Evolutionary conservation across 2,113 vertebrate species (phyloP).

Genomic region (Andinoacara biseriatus): DNA sequence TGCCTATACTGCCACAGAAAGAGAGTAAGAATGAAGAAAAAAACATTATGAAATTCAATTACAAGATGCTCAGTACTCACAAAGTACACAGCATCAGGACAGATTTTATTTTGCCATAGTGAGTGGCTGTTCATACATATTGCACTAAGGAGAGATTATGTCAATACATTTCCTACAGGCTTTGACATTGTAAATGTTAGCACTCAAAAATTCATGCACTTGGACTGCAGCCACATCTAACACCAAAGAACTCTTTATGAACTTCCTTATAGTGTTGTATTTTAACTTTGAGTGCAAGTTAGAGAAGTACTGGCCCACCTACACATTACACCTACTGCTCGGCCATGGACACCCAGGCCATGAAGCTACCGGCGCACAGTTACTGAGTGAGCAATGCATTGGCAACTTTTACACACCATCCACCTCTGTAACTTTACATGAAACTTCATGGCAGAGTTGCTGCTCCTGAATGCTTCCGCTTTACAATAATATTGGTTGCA

Average conservation of each 20-base stretch:
- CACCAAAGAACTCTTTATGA: neutral
- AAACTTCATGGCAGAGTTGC: too few species aligned
- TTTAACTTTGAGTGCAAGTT: constrained; percentile 19
- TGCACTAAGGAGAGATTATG: constrained; percentile 65
- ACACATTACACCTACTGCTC: neutral
- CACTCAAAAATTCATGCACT: constrained; percentile 57
- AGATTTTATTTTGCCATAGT: constrained; percentile 54
- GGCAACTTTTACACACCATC: neutral
- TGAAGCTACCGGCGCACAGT: neutral
- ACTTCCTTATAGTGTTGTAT: constrained; percentile 10
- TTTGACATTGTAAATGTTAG: constrained; percentile 51
- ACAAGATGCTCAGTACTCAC: constrained; percentile 62
- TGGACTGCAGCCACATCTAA: constrained; percentile 53
- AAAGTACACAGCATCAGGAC: constrained; percentile 35
- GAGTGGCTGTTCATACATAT: constrained; percentile 63
- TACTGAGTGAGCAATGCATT: neutral
- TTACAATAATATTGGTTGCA: too few species aligned
- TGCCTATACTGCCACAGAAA: constrained; percentile 1
- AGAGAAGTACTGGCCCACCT: neutral
- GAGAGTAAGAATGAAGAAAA: constrained; percentile 43
- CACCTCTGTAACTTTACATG: too few species aligned
- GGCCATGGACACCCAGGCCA: neutral
- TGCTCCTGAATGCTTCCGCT: too few species aligned
- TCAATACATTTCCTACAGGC: constrained; percentile 60
- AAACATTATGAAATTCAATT: constrained; percentile 65